Conservation (phyloP, 2,888 invertebrate species). For the Cepaea hortensis region DNA sequence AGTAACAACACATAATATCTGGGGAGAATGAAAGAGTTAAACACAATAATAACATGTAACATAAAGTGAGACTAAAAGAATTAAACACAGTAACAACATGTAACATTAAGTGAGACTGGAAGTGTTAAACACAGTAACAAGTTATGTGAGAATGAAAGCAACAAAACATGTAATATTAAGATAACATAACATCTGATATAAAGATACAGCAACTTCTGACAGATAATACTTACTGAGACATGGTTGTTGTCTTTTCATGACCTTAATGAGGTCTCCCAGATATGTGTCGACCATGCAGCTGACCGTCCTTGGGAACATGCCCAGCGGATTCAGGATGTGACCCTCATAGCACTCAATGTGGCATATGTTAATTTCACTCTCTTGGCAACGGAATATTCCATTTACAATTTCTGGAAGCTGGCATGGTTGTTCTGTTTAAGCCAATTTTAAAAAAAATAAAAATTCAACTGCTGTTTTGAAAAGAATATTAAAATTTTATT, state of each 20-base stretch:
- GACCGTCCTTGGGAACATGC: conserved; percentile 60
- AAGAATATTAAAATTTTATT: no score
- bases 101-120: no score
- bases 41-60: no score
- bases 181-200: no score
- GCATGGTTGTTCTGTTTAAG: conserved; percentile 59
- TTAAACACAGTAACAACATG: no score
- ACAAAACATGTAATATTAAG: no score
- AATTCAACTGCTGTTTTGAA: no score
- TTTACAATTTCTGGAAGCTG: conserved; percentile 62
- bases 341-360: conserved; percentile 61
- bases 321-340: conserved; percentile 62
- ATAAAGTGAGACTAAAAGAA: no score
- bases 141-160: no score
- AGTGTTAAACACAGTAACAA: no score
- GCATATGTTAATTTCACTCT: conserved; percentile 54
- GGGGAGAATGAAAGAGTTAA: no score
- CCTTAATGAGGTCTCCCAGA: conserved; percentile 56
- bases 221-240: conserved; percentile 61
- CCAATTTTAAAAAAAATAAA: neutral
- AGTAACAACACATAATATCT: no score
- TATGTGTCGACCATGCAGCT: conserved; percentile 59
- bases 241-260: conserved; percentile 59
- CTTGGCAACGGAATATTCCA: conserved; percentile 64
- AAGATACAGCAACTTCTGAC: neutral